Percentiles rank a stretch among this genome's conserved stretches.
Evolutionary conservation across 2,797 vertebrate genomes (phyloP).

Genomic region (Pteronotus mesoamericanus): DNA sequence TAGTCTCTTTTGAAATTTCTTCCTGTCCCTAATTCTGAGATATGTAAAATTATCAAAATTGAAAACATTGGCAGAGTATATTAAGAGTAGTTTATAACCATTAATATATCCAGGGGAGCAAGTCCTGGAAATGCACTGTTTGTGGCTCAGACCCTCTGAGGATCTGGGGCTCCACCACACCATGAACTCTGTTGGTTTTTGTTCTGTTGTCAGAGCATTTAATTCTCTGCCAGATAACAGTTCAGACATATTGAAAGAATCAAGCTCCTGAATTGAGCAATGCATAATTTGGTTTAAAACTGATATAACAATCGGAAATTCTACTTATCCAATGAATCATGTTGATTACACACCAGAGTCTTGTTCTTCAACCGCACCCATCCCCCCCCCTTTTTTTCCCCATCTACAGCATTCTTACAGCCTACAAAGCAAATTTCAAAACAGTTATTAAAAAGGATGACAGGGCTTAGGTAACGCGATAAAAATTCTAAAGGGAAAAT

Average conservation of each 20-base stretch:
- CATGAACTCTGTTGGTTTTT: not conserved
- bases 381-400: not conserved
- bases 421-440: conserved; percentile 21
- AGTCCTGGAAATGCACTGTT: not conserved
- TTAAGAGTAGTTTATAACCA: not conserved
- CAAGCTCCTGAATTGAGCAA: conserved; percentile 16
- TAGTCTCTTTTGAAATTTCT: conserved; percentile 18
- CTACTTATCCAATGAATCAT: not conserved
- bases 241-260: conserved; percentile 38
- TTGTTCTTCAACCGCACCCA: conserved; percentile 10
- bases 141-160: not conserved
- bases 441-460: not conserved
- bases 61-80: not conserved
- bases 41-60: not conserved
- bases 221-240: conserved; percentile 7
- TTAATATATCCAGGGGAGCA: not conserved
- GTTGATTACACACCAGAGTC: not conserved
- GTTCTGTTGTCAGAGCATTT: not conserved
- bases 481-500: conserved; percentile 31
- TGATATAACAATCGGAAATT: conserved; percentile 43
- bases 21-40: not conserved
- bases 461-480: not conserved
- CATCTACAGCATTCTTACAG: not conserved
- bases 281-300: conserved; percentile 50
- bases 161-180: not conserved